These are phyloP conservation scores for Ptychoptera albimana DNA, from an alignment of 2,888 invertebrate species.

Conservation along the genomic window DNA sequence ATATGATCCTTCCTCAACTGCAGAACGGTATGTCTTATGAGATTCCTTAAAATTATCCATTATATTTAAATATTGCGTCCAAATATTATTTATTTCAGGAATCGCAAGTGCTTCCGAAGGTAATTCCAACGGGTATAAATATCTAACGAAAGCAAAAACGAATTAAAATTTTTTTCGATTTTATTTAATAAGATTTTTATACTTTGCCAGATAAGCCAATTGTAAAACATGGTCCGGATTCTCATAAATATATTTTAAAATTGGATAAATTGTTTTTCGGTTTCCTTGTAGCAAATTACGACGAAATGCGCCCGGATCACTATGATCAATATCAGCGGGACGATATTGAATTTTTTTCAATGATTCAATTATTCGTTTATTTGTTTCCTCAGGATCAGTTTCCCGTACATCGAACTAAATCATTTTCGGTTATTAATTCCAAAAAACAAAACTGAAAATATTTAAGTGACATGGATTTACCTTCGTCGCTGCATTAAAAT, in stretches of 20 bases:
- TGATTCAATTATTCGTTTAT: slow-evolving; percentile 51
- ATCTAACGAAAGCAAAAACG: slow-evolving; percentile 28
- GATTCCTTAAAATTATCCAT: slow-evolving; percentile 68
- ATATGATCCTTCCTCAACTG: slow-evolving; percentile 43
- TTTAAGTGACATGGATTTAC: slow-evolving; percentile 19
- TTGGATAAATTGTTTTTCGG: slow-evolving; percentile 55
- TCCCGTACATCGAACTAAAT: slow-evolving; percentile 47
- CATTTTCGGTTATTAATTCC: background rate
- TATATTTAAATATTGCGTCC: slow-evolving; percentile 53
- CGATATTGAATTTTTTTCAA: slow-evolving; percentile 67
- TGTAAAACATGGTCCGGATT: slow-evolving; percentile 60
- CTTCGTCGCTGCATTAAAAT: slow-evolving; percentile 50
- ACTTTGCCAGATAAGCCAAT: slow-evolving; percentile 70
- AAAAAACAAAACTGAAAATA: background rate
- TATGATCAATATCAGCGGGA: slow-evolving; percentile 37
- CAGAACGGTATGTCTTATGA: slow-evolving; percentile 51
- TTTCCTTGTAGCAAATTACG: slow-evolving; percentile 44
- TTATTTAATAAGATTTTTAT: slow-evolving; percentile 10
- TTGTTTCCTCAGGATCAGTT: slow-evolving; percentile 60
- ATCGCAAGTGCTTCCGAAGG: slow-evolving; percentile 61
- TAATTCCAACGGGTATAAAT: slow-evolving; percentile 44
- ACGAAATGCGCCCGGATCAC: slow-evolving; percentile 28
- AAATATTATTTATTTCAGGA: slow-evolving; percentile 50
- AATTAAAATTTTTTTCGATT: background rate
- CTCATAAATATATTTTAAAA: slow-evolving; percentile 63